Evolutionary conservation across 1,140 invertebrate genomes (phyloP).

Genomic region (Heliconius congener): DNA sequence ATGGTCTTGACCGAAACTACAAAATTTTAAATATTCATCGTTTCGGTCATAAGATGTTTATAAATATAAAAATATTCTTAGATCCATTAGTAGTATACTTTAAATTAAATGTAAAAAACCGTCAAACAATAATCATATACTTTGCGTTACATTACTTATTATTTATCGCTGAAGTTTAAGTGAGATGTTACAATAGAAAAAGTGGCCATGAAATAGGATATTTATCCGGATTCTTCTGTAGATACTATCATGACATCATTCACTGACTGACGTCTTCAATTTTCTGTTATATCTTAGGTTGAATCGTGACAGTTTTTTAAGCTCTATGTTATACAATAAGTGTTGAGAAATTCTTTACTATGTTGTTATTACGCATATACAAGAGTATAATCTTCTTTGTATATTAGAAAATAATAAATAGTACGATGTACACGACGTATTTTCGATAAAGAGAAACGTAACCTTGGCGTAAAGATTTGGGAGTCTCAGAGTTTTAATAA

Average conservation of each 20-base stretch:
- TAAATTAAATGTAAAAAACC: background rate
- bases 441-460: background rate
- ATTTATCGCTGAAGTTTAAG: constrained; percentile 41
- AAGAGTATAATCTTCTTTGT: background rate
- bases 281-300: constrained; percentile 53
- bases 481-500: constrained; percentile 45
- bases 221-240: constrained; percentile 71
- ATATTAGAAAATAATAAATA: background rate
- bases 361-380: background rate
- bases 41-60: background rate
- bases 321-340: background rate
- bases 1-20: constrained; percentile 41
- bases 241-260: constrained; percentile 64
- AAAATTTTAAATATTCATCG: constrained; percentile 9
- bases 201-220: constrained; percentile 71
- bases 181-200: constrained; percentile 68
- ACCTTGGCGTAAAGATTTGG: constrained; percentile 54
- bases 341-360: background rate
- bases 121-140: background rate
- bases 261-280: constrained; percentile 62
- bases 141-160: background rate
- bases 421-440: background rate
- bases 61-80: constrained; percentile 5
- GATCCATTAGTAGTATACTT: background rate
- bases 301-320: constrained; percentile 13